Percentiles rank a stretch among this genome's conserved stretches.
These are phyloP conservation scores for Ailuropoda melanoleuca DNA, from an alignment of 2,113 vertebrate species.

Conservation along the genomic window DNA sequence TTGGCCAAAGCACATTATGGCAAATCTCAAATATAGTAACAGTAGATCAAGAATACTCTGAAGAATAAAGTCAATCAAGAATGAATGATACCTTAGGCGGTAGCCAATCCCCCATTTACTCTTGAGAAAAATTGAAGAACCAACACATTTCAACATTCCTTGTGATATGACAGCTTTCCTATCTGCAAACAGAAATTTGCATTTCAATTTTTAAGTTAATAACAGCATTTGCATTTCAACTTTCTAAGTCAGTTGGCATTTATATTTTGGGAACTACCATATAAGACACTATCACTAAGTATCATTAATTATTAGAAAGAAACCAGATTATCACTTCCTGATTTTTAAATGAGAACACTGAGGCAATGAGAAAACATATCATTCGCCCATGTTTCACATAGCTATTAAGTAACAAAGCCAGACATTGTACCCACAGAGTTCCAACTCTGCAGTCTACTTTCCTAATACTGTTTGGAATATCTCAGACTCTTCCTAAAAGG, in stretches of 20 bases:
- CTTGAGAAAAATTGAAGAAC: slow-evolving; percentile 98
- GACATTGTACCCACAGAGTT: background rate
- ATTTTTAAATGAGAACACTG: background rate
- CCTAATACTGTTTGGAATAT: background rate
- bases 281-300: background rate
- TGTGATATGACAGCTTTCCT: slow-evolving; percentile 98
- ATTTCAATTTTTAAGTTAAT: slow-evolving; percentile 19
- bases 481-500: background rate
- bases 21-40: background rate
- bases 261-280: background rate
- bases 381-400: background rate
- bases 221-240: slow-evolving; percentile 26
- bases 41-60: rapidly evolving
- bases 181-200: slow-evolving; percentile 83
- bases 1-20: background rate
- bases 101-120: slow-evolving; percentile 98
- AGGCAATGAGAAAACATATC: background rate
- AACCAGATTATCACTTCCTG: background rate
- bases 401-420: background rate
- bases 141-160: slow-evolving; percentile 95
- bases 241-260: background rate
- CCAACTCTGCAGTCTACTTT: background rate
- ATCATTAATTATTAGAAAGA: background rate
- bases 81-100: slow-evolving; percentile 89
- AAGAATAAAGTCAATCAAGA: background rate